These are phyloP conservation scores for Myxocyprinus asiaticus DNA, from an alignment of 2,113 vertebrate genomes.

Conservation along the genomic window DNA sequence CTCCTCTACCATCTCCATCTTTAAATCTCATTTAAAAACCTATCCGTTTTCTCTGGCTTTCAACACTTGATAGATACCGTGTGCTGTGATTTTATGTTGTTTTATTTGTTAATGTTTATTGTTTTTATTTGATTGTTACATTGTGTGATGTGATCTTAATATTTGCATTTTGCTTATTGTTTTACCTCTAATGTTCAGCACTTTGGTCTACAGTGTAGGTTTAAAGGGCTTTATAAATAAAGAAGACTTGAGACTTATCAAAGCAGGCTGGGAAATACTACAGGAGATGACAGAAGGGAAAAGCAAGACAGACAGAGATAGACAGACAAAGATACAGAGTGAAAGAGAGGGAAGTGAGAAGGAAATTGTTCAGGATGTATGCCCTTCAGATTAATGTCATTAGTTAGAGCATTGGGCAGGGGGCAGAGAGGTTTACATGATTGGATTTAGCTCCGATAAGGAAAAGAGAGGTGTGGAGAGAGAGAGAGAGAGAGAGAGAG, in stretches of 20 bases:
- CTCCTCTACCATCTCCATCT: too few relatives aligned
- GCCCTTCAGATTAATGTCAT: conserved; percentile 66
- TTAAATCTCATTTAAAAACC: too few relatives aligned
- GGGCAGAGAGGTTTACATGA: conserved; percentile 49
- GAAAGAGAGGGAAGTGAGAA: neutral
- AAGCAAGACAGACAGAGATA: neutral
- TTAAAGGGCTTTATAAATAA: too few relatives aligned
- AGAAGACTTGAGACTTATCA: neutral
- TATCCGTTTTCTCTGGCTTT: too few relatives aligned
- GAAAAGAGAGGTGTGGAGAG: neutral
- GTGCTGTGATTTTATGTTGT: too few relatives aligned
- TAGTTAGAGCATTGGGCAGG: conserved; percentile 45
- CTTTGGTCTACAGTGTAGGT: too few relatives aligned
- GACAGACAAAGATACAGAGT: conserved; percentile 19
- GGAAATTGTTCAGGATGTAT: conserved; percentile 44
- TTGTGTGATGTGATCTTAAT: too few relatives aligned
- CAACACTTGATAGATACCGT: too few relatives aligned
- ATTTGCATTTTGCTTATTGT: too few relatives aligned
- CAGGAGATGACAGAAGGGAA: neutral
- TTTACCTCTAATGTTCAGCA: too few relatives aligned
- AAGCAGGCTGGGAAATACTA: neutral
- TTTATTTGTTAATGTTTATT: too few relatives aligned
- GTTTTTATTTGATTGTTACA: too few relatives aligned
- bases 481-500: conserved; percentile 5
- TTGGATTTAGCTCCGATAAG: conserved; percentile 57